phyloP scores from a whole-genome alignment of 2,888 invertebrate species.

The Seira musarum region DNA sequence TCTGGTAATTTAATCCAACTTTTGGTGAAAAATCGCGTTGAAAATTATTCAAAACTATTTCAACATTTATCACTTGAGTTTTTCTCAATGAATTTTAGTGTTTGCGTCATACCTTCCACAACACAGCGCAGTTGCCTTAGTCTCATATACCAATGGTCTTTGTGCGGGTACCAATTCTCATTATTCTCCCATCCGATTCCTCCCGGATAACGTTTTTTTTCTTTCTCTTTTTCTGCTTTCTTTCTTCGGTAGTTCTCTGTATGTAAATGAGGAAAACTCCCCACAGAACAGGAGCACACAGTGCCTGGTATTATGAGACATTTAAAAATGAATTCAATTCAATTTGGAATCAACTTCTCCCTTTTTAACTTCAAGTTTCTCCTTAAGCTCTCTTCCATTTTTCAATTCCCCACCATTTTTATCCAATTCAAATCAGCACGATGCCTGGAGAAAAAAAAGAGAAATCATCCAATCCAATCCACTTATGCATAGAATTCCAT shows the following conservation, averaged over 20 bases:
- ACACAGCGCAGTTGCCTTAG: not conserved
- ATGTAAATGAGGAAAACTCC: too few relatives aligned
- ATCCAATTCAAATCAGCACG: slow-evolving; percentile 39
- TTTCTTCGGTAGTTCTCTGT: too few relatives aligned
- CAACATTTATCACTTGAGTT: not conserved
- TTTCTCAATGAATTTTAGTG: not conserved
- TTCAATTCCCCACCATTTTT: slow-evolving; percentile 23
- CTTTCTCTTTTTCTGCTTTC: too few relatives aligned
- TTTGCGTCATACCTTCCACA: slow-evolving; percentile 15
- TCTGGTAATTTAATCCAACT: too few relatives aligned
- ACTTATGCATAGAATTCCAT: slow-evolving; percentile 43
- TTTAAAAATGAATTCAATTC: slow-evolving; percentile 70
- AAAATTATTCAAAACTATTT: not conserved
- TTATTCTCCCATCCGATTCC: too few relatives aligned
- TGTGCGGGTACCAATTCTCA: too few relatives aligned
- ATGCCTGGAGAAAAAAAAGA: not conserved
- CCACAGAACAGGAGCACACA: too few relatives aligned
- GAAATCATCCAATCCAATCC: slow-evolving; percentile 42
- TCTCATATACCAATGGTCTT: not conserved
- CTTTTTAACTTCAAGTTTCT: slow-evolving; percentile 9
- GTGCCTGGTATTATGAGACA: slow-evolving; percentile 49
- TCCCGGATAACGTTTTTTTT: too few relatives aligned
- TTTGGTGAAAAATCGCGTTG: too few relatives aligned
- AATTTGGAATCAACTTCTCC: slow-evolving; percentile 64
- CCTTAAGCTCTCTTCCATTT: slow-evolving; percentile 34